These are phyloP conservation scores for Cyphomyrus discorhynchus DNA, from an alignment of 2,113 vertebrate genomes.

Conservation along the genomic window DNA sequence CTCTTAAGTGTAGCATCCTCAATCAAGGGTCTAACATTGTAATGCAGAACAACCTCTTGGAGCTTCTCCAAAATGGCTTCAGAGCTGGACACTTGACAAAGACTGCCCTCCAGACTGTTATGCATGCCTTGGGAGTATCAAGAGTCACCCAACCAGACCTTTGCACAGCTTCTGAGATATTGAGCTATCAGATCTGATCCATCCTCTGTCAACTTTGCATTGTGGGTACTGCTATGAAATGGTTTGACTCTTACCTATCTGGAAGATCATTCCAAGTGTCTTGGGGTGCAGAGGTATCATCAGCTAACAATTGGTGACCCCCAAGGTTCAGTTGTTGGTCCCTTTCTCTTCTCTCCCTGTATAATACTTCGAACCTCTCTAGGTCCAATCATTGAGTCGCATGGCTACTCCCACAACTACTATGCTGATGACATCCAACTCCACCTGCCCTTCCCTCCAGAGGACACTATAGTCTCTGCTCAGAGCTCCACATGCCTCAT, in stretches of 20 bases:
- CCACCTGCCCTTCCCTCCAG: not conserved
- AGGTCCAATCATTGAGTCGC: not conserved
- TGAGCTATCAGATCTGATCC: not conserved
- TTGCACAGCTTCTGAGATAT: not conserved
- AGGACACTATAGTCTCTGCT: not conserved
- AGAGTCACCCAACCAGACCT: not conserved
- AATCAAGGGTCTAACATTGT: not conserved
- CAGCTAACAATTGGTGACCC: not conserved
- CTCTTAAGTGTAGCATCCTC: not conserved
- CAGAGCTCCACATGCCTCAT: slow-evolving; percentile 7
- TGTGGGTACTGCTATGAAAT: not conserved
- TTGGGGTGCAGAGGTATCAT: not conserved
- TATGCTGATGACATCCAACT: not conserved
- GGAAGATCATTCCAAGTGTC: not conserved
- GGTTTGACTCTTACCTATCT: not conserved
- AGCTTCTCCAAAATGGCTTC: not conserved
- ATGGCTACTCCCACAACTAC: not conserved
- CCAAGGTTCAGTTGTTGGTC: not conserved
- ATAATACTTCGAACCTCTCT: not conserved
- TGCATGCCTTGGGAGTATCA: not conserved
- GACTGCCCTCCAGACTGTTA: not conserved
- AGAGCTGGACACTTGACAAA: not conserved
- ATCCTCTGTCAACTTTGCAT: not conserved
- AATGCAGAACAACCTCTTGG: not conserved
- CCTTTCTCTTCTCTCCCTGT: not conserved